These are phyloP conservation scores for Barnardius zonarius DNA, from an alignment of 2,113 vertebrate genomes.

Conservation along the genomic window DNA sequence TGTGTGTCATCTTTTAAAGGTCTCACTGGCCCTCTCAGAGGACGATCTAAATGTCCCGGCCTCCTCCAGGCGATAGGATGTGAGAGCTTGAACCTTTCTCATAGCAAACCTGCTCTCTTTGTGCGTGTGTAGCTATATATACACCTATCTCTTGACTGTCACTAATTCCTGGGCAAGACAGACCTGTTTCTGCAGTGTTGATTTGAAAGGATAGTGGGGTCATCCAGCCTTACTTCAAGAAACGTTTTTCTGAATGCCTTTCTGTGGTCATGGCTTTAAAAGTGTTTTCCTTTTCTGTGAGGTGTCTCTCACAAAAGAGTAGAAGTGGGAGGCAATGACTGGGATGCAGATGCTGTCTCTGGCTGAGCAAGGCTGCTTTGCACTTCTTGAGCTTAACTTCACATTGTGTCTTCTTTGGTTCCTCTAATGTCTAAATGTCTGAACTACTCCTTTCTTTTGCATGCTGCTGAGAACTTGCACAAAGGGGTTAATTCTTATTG, in stretches of 20 bases:
- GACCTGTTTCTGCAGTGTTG: neutral
- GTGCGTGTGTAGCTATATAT: neutral
- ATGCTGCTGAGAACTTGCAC: neutral
- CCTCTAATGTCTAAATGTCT: neutral
- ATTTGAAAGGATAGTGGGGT: neutral
- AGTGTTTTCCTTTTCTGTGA: neutral
- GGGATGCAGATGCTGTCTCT: neutral
- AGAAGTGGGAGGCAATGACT: neutral
- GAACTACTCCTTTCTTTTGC: neutral
- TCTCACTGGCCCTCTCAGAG: constrained; percentile 68
- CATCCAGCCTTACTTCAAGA: neutral
- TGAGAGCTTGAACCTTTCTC: constrained; percentile 44
- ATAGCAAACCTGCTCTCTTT: neutral
- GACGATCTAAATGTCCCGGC: constrained; percentile 75
- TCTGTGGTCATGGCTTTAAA: neutral
- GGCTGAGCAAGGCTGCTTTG: neutral
- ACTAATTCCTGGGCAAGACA: neutral
- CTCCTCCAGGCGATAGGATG: constrained; percentile 72
- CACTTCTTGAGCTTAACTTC: neutral
- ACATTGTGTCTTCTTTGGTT: neutral
- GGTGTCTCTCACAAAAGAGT: neutral
- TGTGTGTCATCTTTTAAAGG: constrained; percentile 74
- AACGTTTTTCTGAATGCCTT: neutral
- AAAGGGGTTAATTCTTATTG: neutral
- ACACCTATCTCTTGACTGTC: neutral